A percentile compares a stretch with the other conserved stretches of the same genome.
phyloP scores from a whole-genome alignment of 1,140 invertebrate species.

The Drosophila kohkoa region DNA sequence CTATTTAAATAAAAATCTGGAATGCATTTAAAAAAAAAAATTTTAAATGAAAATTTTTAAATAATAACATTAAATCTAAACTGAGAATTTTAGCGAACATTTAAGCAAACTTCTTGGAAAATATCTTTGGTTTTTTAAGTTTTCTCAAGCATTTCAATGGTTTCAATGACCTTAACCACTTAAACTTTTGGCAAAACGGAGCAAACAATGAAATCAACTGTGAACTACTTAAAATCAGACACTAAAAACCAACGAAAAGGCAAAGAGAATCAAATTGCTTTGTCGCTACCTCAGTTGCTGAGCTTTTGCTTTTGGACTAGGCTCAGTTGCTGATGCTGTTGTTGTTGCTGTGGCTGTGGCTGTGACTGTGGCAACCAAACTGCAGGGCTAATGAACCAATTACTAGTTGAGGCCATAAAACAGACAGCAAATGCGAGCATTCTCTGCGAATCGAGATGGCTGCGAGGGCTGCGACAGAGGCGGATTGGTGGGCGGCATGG shows the following conservation, averaged over 20 bases:
- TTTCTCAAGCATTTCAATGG: slow-evolving; percentile 13
- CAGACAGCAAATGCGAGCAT: slow-evolving; percentile 55
- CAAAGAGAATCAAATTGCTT: slow-evolving; percentile 58
- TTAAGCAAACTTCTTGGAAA: not conserved
- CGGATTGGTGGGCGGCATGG: too few relatives aligned
- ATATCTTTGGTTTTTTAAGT: not conserved
- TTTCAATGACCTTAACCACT: slow-evolving; percentile 22
- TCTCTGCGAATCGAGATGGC: slow-evolving; percentile 41
- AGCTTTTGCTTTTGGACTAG: not conserved
- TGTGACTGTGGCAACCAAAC: slow-evolving; percentile 22
- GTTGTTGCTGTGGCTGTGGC: not conserved
- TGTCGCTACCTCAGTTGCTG: slow-evolving; percentile 48
- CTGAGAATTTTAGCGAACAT: not conserved
- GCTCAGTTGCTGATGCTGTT: slow-evolving; percentile 25
- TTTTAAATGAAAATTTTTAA: too few relatives aligned
- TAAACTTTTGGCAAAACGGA: slow-evolving; percentile 28
- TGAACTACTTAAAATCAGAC: slow-evolving; percentile 52
- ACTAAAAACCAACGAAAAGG: slow-evolving; percentile 49
- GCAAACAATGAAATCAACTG: slow-evolving; percentile 39
- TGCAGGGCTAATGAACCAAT: slow-evolving; percentile 78
- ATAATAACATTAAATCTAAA: too few relatives aligned
- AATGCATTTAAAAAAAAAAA: too few relatives aligned
- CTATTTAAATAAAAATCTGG: too few relatives aligned
- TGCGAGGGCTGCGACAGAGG: not conserved
- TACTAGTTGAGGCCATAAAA: slow-evolving; percentile 73